These are phyloP conservation scores for Rhinolophus sinicus DNA, from an alignment of 2,113 vertebrate species.

Conservation along the genomic window DNA sequence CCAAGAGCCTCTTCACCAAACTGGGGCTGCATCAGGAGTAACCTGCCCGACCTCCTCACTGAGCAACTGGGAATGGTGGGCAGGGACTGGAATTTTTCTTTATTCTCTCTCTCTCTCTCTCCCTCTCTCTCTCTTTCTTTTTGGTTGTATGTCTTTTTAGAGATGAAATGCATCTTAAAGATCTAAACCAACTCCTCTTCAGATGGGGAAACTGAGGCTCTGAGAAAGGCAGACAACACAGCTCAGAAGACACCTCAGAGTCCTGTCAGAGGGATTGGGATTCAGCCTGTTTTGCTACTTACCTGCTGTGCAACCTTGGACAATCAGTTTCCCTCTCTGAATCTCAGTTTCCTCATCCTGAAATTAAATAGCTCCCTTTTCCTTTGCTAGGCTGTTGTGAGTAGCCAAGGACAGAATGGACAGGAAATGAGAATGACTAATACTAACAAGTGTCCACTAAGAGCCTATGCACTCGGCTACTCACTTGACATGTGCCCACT, in stretches of 20 bases:
- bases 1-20: not conserved
- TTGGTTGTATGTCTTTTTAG: not conserved
- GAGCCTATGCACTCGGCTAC: not conserved
- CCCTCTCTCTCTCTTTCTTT: not conserved
- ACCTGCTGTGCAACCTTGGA: not conserved
- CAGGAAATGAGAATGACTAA: not conserved
- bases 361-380: not conserved
- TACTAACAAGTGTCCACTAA: not conserved
- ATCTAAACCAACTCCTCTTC: not conserved
- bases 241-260: not conserved
- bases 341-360: not conserved
- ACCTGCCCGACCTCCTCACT: not conserved
- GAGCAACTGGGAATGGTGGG: not conserved
- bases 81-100: not conserved
- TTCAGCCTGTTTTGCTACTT: not conserved
- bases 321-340: not conserved
- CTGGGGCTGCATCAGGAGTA: accelerated
- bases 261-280: accelerated
- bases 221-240: not conserved
- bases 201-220: not conserved
- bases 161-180: not conserved
- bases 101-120: too few relatives aligned
- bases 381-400: not conserved
- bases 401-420: not conserved
- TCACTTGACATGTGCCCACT: not conserved